phyloP scores from a whole-genome alignment of 2,113 vertebrate genomes.

The Gulo gulo region DNA sequence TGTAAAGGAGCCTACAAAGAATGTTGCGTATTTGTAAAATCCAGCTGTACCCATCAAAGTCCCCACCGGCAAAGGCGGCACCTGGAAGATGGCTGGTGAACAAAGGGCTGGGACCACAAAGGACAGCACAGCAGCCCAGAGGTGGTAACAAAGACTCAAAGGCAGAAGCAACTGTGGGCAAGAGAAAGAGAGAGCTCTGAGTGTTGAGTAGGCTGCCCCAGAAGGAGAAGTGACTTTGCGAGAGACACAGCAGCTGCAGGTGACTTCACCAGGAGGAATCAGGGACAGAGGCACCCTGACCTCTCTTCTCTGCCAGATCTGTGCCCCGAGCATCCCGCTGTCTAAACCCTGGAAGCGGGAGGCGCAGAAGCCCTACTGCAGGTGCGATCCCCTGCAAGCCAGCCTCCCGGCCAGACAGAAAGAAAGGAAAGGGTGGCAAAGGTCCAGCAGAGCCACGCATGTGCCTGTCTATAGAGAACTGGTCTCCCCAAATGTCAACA shows the following conservation, averaged over 20 bases:
- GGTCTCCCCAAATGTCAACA: too few species aligned
- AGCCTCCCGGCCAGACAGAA: neutral
- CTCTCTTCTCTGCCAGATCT: neutral
- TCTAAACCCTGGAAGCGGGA: neutral
- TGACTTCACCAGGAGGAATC: neutral
- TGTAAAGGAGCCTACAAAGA: neutral
- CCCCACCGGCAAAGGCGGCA: neutral
- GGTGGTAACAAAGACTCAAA: neutral
- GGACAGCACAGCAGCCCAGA: neutral
- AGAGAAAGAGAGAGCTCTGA: neutral
- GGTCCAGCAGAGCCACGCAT: rapidly evolving
- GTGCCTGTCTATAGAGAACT: neutral
- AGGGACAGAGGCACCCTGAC: neutral
- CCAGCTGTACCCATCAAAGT: neutral
- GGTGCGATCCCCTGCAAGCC: neutral
- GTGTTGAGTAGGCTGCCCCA: neutral
- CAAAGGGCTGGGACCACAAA: neutral
- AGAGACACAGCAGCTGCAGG: neutral
- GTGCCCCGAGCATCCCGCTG: neutral
- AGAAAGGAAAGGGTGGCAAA: neutral
- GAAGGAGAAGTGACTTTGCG: neutral
- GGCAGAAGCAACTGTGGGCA: neutral
- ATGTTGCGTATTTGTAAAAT: neutral
- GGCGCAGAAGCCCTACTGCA: neutral
- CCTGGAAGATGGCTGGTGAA: neutral